These are phyloP conservation scores for Clitarchus hookeri DNA, from an alignment of 2,888 invertebrate species.

Conservation along the genomic window DNA sequence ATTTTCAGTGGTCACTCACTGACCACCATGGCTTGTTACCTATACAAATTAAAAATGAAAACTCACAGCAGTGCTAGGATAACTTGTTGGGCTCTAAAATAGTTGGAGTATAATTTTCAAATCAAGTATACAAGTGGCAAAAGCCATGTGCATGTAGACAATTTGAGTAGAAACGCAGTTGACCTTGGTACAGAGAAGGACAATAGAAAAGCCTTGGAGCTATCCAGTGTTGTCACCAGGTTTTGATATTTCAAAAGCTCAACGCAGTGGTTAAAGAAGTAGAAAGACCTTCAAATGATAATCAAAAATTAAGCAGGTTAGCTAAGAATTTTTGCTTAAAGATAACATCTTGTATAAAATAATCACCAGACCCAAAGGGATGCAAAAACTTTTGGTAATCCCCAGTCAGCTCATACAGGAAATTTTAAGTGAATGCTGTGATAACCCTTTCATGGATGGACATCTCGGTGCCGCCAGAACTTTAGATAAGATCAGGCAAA, in stretches of 20 bases:
- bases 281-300: background rate
- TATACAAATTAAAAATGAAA: too few relatives aligned
- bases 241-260: background rate
- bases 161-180: too few relatives aligned
- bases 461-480: background rate
- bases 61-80: too few relatives aligned
- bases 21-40: too few relatives aligned
- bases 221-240: background rate
- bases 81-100: too few relatives aligned
- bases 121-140: too few relatives aligned
- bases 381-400: background rate
- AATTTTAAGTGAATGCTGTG: background rate
- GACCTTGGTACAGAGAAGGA: too few relatives aligned
- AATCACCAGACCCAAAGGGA: background rate
- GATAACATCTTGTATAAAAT: background rate
- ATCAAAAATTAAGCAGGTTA: background rate
- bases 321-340: background rate
- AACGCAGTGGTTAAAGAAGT: background rate
- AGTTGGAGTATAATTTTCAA: too few relatives aligned
- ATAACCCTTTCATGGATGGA: background rate
- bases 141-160: too few relatives aligned
- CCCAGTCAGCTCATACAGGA: background rate
- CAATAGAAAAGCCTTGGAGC: too few relatives aligned
- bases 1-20: too few relatives aligned
- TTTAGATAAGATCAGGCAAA: background rate